Percentiles rank a stretch among this genome's conserved stretches.
phyloP scores from a whole-genome alignment of 2,888 invertebrate genomes.

The Chloroclysta siterata region DNA sequence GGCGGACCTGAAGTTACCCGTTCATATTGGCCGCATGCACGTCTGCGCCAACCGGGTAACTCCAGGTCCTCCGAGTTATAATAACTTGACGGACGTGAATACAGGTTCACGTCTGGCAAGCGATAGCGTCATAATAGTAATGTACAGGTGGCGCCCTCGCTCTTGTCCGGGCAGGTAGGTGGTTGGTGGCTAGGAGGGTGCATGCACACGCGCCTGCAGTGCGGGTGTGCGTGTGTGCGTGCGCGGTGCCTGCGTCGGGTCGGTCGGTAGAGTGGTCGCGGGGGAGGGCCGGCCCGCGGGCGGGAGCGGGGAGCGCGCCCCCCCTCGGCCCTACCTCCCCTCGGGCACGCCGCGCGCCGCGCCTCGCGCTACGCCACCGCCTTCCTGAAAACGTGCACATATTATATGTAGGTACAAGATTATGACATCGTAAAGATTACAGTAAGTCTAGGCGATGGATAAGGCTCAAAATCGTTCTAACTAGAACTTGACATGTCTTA shows the following conservation, averaged over 20 bases:
- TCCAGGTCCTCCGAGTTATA: not conserved
- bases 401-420: no score
- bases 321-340: conserved; percentile 71
- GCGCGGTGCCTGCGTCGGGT: not conserved
- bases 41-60: not conserved
- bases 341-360: conserved; percentile 67
- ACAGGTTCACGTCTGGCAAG: no score
- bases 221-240: not conserved
- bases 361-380: conserved; percentile 53
- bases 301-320: conserved; percentile 43
- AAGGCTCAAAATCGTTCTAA: no score
- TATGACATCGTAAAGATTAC: no score
- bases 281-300: conserved; percentile 34
- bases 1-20: no score
- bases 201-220: not conserved
- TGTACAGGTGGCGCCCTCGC: no score
- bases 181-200: not conserved
- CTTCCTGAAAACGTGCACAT: conserved; percentile 31
- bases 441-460: no score
- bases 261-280: conserved; percentile 34
- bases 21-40: not conserved
- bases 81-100: not conserved
- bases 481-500: no score
- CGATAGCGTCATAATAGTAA: no score
- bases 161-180: not conserved